A percentile compares a stretch with the other conserved stretches of the same genome.
Evolutionary conservation across 2,797 vertebrate genomes (phyloP).

Genomic region (Acropternis orthonyx): DNA sequence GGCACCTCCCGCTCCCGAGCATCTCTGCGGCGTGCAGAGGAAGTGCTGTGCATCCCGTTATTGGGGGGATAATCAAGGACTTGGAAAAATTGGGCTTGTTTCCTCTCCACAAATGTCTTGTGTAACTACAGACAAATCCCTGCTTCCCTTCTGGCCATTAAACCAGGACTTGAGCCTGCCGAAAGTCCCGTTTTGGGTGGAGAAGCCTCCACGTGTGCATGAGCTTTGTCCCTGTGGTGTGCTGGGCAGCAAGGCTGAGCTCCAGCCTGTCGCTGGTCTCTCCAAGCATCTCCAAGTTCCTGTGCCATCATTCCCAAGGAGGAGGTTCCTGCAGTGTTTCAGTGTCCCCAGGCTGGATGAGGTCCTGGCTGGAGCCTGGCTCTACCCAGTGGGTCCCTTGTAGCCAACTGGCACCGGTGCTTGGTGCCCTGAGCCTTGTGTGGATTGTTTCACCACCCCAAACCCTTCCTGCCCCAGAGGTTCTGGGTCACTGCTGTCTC

Average conservation of each 20-base stretch:
- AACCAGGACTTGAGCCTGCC: neutral
- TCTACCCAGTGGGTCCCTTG: accelerated
- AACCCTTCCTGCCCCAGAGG: neutral
- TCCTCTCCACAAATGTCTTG: neutral
- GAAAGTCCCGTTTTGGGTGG: accelerated
- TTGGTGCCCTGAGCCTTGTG: neutral
- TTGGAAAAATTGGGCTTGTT: neutral
- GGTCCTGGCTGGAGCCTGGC: neutral
- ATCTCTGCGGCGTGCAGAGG: neutral
- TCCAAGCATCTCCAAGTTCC: neutral
- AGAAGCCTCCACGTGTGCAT: neutral
- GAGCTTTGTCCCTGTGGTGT: neutral
- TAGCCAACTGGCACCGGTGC: neutral
- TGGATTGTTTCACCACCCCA: neutral
- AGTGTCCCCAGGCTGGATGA: neutral
- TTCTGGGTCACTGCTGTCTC: neutral
- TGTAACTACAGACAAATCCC: neutral
- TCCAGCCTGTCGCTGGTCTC: neutral
- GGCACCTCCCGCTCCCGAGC: neutral
- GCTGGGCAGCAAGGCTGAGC: neutral
- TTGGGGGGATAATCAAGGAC: neutral
- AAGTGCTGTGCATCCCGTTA: neutral
- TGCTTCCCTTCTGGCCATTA: neutral
- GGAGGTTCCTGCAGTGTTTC: neutral
- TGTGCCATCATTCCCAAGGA: neutral